Evolutionary conservation across 2,113 vertebrate species (phyloP), one percentile per base, ranked within the genome.

Genomic region (Sorex araneus): DNA sequence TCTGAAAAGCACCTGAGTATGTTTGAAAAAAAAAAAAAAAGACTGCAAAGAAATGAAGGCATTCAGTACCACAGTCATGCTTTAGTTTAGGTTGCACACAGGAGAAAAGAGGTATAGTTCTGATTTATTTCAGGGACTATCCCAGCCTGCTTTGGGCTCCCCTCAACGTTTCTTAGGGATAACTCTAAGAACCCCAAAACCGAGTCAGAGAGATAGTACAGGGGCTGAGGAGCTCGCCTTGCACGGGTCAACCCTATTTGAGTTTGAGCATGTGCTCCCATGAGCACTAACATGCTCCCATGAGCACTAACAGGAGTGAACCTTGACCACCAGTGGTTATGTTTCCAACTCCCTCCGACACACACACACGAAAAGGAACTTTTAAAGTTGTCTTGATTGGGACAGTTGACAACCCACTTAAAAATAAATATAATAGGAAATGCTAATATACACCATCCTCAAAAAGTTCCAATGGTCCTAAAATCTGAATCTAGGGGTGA

Each of bases 1-100:
- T 45, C 8, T 78, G 64, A 93, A 92, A 79, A 88, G n/a, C 73
- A 87, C 23, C 5, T 12, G 28, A 78, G 19, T 1, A 85, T 19
- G 32, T 45, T n/a, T n/a, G n/a, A n/a, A n/a, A n/a, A n/a, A n/a
- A 73, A 40, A 87, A 77, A 50, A 50, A 40, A 75, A 92, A 90
- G 40, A 80, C 70, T 57, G 71, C 50, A 16, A 50, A 84, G 75
- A 88, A 75, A 63, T 7, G n/a, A 32, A 88, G 69, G 76, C n/a
- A 79, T 80, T 75, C n/a, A 57, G 50, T 16, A 74, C 0, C 8
- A 28, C 12, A 67, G 40, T 60, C 27, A 87, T n/a, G n/a, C 78
- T 69, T 84, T 79, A 57, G n/a, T 21, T 92, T 78, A 76, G 32
- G 16, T 54, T 84, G 85, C 57, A 89, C 21, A 75, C 3, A 73